Conservation (phyloP, 2,113 vertebrate genomes). For the Lipophrys pholis region DNA sequence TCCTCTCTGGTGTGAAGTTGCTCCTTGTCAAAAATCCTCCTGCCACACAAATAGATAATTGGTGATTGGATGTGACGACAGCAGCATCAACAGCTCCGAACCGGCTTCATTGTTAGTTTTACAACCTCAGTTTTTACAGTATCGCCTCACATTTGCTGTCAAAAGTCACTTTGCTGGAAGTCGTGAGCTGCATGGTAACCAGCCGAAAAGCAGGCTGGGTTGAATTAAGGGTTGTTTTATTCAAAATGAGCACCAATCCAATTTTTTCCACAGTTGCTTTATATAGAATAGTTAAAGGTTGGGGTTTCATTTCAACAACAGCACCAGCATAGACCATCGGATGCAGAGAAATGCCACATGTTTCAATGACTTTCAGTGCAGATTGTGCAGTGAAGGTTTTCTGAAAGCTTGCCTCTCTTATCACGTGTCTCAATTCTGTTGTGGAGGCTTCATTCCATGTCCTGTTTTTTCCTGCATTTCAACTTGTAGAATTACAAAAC, state of each 20-base stretch:
- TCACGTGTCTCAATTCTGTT: background rate
- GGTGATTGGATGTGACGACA: conserved; percentile 5
- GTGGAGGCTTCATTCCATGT: too few species aligned
- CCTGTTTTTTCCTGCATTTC: too few species aligned
- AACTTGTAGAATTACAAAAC: too few species aligned
- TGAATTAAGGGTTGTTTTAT: conserved; percentile 32
- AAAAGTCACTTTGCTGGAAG: conserved; percentile 29
- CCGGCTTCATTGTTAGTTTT: background rate
- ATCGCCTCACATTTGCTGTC: background rate
- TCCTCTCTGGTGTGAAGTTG: background rate
- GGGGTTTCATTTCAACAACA: conserved; percentile 26
- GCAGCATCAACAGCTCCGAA: background rate
- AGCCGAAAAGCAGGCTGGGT: conserved; percentile 20
- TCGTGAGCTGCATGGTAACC: conserved; percentile 26
- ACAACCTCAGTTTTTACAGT: conserved; percentile 7
- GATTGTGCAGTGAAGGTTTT: too few species aligned
- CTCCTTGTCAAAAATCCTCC: background rate
- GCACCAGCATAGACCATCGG: conserved; percentile 10
- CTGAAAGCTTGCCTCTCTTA: background rate
- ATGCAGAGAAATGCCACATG: conserved; percentile 3
- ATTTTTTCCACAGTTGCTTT: conserved; percentile 49
- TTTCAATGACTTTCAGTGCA: conserved; percentile 11
- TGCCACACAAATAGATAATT: background rate
- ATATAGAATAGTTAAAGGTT: conserved; percentile 32
- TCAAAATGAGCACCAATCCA: conserved; percentile 38